Base-by-base conservation (phyloP, 1,140 invertebrate genomes). In the Ips nitidus region DNA sequence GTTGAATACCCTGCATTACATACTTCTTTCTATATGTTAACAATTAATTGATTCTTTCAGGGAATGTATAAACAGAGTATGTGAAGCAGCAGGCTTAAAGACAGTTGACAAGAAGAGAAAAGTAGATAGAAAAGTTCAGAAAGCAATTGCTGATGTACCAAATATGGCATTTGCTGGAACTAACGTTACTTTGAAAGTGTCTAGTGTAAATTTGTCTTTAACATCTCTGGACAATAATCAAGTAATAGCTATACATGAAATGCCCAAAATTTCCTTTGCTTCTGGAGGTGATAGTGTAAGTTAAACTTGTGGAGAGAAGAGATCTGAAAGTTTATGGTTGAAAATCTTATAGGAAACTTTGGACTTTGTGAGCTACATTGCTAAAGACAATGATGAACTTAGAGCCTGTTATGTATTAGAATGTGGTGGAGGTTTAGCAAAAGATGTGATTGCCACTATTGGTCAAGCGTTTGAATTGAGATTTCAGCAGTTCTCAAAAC, bases 281-380 rank as follows among this genome's bases (percentile, higher is more conserved):
- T 98, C 95, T 61, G 95, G 95, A 57, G 95, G 95, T 55, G 95
- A 98, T 83, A 87, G 92, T 70, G 92, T 94, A 86, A 87, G 86
- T 75, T 69, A 52, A 22, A 22, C 22, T 22, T 22, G 22, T 22
- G 22, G 22, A 22, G 22, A 22, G 22, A 65, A 71, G n/a, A 4
- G 41, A 38, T n/a, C 61, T 47, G 56, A 59, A 50, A 50, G 80
- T 74, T 71, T 22, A 50, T 8, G 1, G 45, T 1, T 22, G 45
- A 50, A 50, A 8, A 50, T 73, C 74, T 81, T 82, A 41, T 77
- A 95, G 91, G 95, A 98, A 78, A 98, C 95, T 4, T 81, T 97
- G 66, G 95, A 98, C 81, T 98, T 98, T 85, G 93, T 99, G 63
- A 95, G 96, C 1, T 99, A 98, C 81, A 95, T 99, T 59, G 97